Conservation (phyloP, 2,113 vertebrate species). For the Hydrochoerus hydrochaeris region DNA sequence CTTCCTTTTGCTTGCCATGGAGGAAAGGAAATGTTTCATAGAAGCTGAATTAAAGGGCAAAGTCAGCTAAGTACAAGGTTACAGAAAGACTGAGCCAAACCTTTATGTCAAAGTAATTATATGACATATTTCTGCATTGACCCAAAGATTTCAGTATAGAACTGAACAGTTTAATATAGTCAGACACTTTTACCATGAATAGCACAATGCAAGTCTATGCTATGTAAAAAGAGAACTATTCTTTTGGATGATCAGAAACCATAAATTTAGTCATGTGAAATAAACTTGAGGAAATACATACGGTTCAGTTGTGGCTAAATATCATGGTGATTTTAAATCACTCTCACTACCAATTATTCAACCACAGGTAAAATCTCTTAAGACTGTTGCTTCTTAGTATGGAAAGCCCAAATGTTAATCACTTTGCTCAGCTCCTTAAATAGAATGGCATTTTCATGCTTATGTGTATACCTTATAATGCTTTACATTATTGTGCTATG, state of each 20-base stretch:
- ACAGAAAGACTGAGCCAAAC: constrained; percentile 38
- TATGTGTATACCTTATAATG: constrained; percentile 46
- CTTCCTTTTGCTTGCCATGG: background rate
- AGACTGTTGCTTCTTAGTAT: background rate
- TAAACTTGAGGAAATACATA: constrained; percentile 43
- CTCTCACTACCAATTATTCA: constrained; percentile 63
- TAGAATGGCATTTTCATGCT: constrained; percentile 58
- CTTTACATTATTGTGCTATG: constrained; percentile 40
- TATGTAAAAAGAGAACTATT: constrained; percentile 39
- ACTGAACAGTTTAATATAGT: constrained; percentile 1
- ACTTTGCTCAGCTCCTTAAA: constrained; percentile 58
- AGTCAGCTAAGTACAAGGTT: constrained; percentile 17
- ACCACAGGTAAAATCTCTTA: constrained; percentile 49
- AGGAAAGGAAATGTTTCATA: background rate
- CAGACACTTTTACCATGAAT: background rate
- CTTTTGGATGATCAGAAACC: background rate
- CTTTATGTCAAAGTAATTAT: constrained; percentile 44
- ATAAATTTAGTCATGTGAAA: constrained; percentile 36
- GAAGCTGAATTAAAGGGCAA: constrained; percentile 22
- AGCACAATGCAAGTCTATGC: constrained; percentile 8
- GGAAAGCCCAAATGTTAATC: constrained; percentile 53
- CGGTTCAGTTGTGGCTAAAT: constrained; percentile 16
- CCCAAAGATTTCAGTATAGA: constrained; percentile 13
- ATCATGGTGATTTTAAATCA: constrained; percentile 9
- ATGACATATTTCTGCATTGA: constrained; percentile 43